These are phyloP conservation scores for Amphimallon solstitiale DNA, from an alignment of 2,888 invertebrate species.

Conservation along the genomic window DNA sequence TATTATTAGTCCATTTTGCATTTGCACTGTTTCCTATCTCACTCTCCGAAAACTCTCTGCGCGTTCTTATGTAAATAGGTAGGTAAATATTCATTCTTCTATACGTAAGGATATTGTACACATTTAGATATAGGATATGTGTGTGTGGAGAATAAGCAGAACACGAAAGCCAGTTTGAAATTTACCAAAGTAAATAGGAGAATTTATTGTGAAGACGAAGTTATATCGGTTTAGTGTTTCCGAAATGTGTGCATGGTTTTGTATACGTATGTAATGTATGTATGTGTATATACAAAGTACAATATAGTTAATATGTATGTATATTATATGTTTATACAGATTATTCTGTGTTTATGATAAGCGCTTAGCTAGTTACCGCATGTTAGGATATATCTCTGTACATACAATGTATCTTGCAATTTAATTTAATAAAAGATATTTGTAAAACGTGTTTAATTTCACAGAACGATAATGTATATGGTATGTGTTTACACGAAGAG, in stretches of 20 bases:
- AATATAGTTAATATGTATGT: constrained; percentile 6
- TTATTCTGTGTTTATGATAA: not conserved
- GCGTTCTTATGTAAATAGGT: constrained; percentile 12
- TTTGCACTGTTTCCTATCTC: not conserved
- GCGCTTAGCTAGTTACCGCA: constrained; percentile 7
- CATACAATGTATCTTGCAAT: constrained; percentile 4
- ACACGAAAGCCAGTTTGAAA: constrained; percentile 20
- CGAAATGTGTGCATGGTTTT: too few relatives aligned
- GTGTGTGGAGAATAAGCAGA: not conserved
- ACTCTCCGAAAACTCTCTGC: not conserved
- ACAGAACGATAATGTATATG: too few relatives aligned
- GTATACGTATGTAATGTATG: too few relatives aligned
- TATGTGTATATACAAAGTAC: not conserved
- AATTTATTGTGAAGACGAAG: constrained; percentile 7
- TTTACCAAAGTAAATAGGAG: constrained; percentile 20
- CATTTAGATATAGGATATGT: constrained; percentile 1
- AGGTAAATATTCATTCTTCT: not conserved
- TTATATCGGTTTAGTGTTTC: constrained; percentile 16
- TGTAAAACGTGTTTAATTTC: not conserved
- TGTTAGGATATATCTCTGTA: constrained; percentile 18
- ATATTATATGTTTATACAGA: constrained; percentile 3
- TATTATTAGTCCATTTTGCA: not conserved
- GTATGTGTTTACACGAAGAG: too few relatives aligned
- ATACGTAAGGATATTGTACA: not conserved
- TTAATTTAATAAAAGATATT: constrained; percentile 13